These are phyloP conservation scores for Aradus depressus DNA, from an alignment of 2,888 invertebrate species.

Conservation along the genomic window DNA sequence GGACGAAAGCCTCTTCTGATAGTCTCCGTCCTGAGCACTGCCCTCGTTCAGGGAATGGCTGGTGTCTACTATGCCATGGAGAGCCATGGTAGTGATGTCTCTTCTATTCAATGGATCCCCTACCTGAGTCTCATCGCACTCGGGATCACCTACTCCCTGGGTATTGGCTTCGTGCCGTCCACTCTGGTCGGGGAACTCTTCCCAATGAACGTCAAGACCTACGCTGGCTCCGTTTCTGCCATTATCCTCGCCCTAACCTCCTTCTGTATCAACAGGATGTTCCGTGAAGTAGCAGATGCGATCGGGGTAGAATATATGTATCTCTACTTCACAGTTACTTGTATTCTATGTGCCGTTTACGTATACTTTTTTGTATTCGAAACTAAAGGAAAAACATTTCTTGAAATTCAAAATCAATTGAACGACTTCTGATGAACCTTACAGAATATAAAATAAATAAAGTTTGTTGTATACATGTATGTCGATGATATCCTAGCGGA, in stretches of 20 bases:
- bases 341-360: constrained; percentile 22
- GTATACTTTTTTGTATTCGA: constrained; percentile 27
- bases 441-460: too few species aligned
- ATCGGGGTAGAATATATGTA: constrained; percentile 27
- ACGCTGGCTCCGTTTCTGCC: constrained; percentile 28
- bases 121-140: constrained; percentile 47
- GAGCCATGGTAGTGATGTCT: constrained; percentile 28
- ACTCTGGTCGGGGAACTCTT: constrained; percentile 29
- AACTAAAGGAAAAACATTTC: constrained; percentile 29
- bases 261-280: constrained; percentile 27
- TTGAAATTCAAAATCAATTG: constrained; percentile 26
- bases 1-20: constrained; percentile 28
- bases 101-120: constrained; percentile 40
- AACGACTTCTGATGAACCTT: too few species aligned
- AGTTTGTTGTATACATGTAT: too few species aligned
- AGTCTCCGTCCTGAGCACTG: constrained; percentile 21
- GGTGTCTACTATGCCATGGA: constrained; percentile 26
- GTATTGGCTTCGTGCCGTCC: constrained; percentile 39
- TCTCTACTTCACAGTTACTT: constrained; percentile 23
- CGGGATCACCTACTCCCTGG: constrained; percentile 47
- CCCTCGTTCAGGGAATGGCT: constrained; percentile 18
- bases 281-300: constrained; percentile 20
- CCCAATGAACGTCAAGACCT: constrained; percentile 29
- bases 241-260: constrained; percentile 28
- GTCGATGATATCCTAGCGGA: too few species aligned